Base-by-base conservation (phyloP, 2,888 invertebrate genomes). In the Phragmatobia fuliginosa region DNA sequence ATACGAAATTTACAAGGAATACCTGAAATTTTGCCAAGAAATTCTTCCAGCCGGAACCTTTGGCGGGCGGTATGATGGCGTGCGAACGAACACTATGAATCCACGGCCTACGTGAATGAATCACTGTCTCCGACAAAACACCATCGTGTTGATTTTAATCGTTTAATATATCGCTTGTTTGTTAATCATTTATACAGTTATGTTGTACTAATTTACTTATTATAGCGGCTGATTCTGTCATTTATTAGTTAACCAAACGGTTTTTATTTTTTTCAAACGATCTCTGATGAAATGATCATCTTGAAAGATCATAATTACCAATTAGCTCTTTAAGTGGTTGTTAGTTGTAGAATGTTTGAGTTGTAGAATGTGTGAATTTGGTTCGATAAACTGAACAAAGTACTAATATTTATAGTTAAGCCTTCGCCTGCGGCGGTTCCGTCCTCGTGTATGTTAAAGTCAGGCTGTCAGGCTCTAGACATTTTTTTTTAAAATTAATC, bases 91-190 rank as follows among this genome's bases (percentile, higher is more conserved):
- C 28, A 5, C 70, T 62, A 81, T 81, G 73, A 81, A 81, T 78
- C 68, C 11, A 10, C 10, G 64, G 66, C 3, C 56, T 64, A 73
- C 41, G 80, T 56, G 61, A 69, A 81, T 81, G 80, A 78, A 80
- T 81, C 75, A 80, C 73, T 21, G 16, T 25, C 41, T 52, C 41
- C 67, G 73, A 75, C 80, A 65, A 69, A 32, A 52, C 66, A 69
- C 67, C 70, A 75, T 73, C 74, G 74, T 66, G 62, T 70, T 78
- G 78, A 81, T 80, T 25, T 33, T 76, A 73, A 81, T 80, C 81
- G 69, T 70, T 67, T 38, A 73, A 68, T 71, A 73, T 62, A 74
- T 76, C 73, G 73, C 80, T 79, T 80, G 62, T 66, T 45, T 32
- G 70, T 72, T 74, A 65, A 75, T 77, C 75, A 78, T 72, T 49